Percentiles rank a stretch among this genome's conserved stretches.
These are phyloP conservation scores for Rhinichthys klamathensis DNA, from an alignment of 2,113 vertebrate genomes.

Conservation along the genomic window DNA sequence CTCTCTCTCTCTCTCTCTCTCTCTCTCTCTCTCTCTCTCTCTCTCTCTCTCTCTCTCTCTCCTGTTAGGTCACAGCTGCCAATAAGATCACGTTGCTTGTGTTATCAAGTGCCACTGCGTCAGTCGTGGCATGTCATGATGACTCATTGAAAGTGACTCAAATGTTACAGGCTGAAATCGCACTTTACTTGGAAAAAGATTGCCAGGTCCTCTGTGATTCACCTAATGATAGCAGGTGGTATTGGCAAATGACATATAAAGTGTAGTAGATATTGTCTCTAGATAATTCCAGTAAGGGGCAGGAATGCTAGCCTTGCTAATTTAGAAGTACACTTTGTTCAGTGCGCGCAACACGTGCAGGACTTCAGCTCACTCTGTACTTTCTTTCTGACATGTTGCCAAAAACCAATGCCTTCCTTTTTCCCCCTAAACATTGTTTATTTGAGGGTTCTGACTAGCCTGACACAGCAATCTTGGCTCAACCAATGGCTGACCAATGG, in stretches of 20 bases:
- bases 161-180: conserved; percentile 50
- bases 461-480: background rate
- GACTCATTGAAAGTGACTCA: conserved; percentile 63
- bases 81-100: conserved; percentile 62
- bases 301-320: conserved; percentile 4
- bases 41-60: background rate
- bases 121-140: conserved; percentile 43
- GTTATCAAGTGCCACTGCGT: conserved; percentile 32
- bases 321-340: background rate
- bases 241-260: conserved; percentile 40
- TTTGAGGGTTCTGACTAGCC: background rate
- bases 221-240: conserved; percentile 50
- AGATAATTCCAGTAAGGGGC: background rate
- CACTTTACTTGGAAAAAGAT: conserved; percentile 49
- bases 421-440: background rate
- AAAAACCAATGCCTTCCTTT: background rate
- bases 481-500: background rate
- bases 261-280: background rate
- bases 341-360: background rate
- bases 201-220: conserved; percentile 32
- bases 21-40: background rate
- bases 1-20: background rate
- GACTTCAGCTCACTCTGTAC: conserved; percentile 59
- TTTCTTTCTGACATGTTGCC: conserved; percentile 4
- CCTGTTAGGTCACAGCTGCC: conserved; percentile 53